A percentile compares a stretch with the other conserved stretches of the same genome.
phyloP scores from a whole-genome alignment of 1,140 invertebrate genomes.

The Drosophila serrata region DNA sequence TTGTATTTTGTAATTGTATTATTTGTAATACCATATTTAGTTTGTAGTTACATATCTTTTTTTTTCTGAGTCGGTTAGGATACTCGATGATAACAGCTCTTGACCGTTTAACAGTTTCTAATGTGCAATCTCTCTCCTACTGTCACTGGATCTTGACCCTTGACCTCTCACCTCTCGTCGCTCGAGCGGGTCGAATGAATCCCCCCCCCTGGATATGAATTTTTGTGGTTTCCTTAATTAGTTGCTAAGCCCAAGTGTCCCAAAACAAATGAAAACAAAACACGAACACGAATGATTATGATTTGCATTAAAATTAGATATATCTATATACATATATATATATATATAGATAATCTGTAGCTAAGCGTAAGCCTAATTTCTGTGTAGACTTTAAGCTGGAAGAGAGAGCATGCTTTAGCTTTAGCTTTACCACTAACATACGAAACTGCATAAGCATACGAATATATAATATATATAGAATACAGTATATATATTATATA shows the following conservation, averaged over 20 bases:
- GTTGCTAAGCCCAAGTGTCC: constrained; percentile 54
- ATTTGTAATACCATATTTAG: constrained; percentile 14
- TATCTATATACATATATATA: constrained; percentile 31
- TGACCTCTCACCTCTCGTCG: constrained; percentile 19
- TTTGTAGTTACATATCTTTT: constrained; percentile 18
- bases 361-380: constrained; percentile 42
- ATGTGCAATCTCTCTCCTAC: constrained; percentile 61
- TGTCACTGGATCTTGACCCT: constrained; percentile 11
- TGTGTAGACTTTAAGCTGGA: constrained; percentile 47
- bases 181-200: background rate
- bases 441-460: constrained; percentile 44
- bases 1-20: background rate
- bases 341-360: constrained; percentile 44
- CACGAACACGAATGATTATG: constrained; percentile 36
- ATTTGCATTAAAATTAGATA: constrained; percentile 43
- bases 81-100: constrained; percentile 12
- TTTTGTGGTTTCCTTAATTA: constrained; percentile 79
- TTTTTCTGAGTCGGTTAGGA: constrained; percentile 16
- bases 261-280: constrained; percentile 12
- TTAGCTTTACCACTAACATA: constrained; percentile 49
- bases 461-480: constrained; percentile 30
- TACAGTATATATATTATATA: constrained; percentile 27
- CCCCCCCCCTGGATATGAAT: constrained; percentile 46
- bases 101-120: constrained; percentile 18
- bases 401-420: constrained; percentile 47